These are phyloP conservation scores for Scaptomyza parva DNA, from an alignment of 2,888 invertebrate species.

Conservation along the genomic window DNA sequence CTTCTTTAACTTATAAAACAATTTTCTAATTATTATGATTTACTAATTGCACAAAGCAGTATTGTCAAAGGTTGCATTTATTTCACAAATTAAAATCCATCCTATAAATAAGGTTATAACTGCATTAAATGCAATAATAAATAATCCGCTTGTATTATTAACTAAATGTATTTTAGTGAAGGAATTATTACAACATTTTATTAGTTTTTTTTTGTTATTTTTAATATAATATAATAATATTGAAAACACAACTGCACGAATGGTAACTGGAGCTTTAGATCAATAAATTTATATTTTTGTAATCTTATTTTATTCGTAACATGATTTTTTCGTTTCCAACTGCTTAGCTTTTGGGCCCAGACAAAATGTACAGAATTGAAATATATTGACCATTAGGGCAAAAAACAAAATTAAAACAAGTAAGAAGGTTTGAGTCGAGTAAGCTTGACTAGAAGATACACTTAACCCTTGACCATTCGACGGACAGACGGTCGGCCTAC, in stretches of 20 bases:
- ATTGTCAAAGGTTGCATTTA: neutral
- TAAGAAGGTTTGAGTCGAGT: too few relatives aligned
- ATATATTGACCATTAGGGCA: conserved; percentile 1
- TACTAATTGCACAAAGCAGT: neutral
- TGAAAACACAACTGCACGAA: neutral
- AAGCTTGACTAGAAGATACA: too few relatives aligned
- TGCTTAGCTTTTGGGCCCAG: neutral
- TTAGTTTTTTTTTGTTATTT: too few relatives aligned
- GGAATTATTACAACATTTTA: too few relatives aligned
- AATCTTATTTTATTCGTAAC: neutral
- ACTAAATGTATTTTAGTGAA: neutral
- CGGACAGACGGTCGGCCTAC: too few relatives aligned
- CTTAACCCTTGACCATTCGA: too few relatives aligned
- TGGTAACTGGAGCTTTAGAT: neutral
- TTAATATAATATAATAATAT: too few relatives aligned
- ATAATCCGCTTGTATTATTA: neutral
- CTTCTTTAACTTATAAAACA: too few relatives aligned
- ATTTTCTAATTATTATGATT: too few relatives aligned
- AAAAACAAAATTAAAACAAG: too few relatives aligned
- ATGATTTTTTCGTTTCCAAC: neutral
- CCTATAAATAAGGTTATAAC: neutral
- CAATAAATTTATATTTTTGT: neutral
- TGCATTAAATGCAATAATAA: neutral
- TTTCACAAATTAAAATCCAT: neutral
- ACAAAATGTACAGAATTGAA: conserved; percentile 16